These are phyloP conservation scores for Caenorhabditis inopinata DNA, from an alignment of 1,140 invertebrate species.

Conservation along the genomic window DNA sequence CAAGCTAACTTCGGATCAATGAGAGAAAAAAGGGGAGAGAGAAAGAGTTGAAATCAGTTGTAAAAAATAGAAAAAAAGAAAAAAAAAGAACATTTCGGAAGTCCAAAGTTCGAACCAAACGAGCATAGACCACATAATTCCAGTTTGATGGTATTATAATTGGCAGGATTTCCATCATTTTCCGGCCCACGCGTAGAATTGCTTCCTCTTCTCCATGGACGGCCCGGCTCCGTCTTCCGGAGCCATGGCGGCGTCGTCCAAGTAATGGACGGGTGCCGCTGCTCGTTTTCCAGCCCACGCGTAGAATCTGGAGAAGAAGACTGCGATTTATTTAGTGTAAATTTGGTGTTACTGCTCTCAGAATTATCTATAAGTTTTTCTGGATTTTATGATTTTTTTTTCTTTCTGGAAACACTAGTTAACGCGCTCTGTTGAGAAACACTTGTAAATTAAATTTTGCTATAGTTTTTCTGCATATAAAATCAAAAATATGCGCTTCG, in stretches of 20 bases:
- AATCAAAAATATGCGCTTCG: too few species aligned
- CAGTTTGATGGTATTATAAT: background rate
- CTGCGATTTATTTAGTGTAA: too few species aligned
- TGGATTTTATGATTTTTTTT: too few species aligned
- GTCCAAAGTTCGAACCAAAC: background rate
- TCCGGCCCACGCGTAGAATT: conserved; percentile 15
- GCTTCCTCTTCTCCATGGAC: conserved; percentile 24
- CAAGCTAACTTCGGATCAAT: too few species aligned
- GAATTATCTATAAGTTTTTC: too few species aligned
- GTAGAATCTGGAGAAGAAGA: conserved; percentile 5
- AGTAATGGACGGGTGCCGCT: background rate
- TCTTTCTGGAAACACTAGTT: too few species aligned
- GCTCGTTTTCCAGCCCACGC: conserved; percentile 13
- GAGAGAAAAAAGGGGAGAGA: background rate
- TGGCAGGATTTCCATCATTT: background rate
- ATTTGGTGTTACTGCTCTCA: too few species aligned
- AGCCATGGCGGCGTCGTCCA: background rate
- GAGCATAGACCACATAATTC: background rate
- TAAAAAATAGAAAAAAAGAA: too few species aligned
- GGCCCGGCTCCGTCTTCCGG: background rate
- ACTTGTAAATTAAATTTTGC: too few species aligned
- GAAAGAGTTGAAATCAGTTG: background rate
- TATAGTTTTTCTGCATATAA: too few species aligned
- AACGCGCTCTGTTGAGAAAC: too few species aligned
- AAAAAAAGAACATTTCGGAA: background rate